Evolutionary conservation across 53 echinoderm and acorn worm species (phyloP), one percentile per base, ranked within the genome.

Genomic region (Hippasteria phrygiana): DNA sequence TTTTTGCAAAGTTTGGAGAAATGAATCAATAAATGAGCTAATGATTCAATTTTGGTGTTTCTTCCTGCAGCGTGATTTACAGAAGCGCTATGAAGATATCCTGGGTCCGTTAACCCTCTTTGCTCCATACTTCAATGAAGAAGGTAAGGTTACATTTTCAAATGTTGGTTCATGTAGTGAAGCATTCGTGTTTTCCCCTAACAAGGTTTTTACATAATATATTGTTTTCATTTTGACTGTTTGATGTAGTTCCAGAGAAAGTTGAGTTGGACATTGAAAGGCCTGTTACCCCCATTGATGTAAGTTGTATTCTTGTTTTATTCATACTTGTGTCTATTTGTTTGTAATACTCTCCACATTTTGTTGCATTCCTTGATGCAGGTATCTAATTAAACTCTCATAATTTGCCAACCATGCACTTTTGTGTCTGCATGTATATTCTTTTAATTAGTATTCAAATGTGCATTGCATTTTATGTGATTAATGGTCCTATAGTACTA

Each of bases 271-370:
- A 93, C n/a, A 88, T 94, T 47, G 92, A 96, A 64, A 80, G 96
- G 47, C 96, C 96, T 20, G 94, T 96, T 8, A 96, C 96, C 17
- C 96, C 96, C 1, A 96, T 96, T 73, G 96, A 96, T 93, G 96
- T 96, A 88, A 94, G 93, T 20, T 43, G 22, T 75, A 26, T 5
- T 11, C 10, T 43, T 12, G 20, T 26, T n/a, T 20, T 45, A n/a
- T n/a, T 74, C 42, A 11, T 43, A 43, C 4, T n/a, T n/a, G n/a
- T 22, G 12, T 24, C 22, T 26, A n/a, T 33, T 42, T 32, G 5
- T 12, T 20, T 65, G 11, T 66, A 4, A 2, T 40, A 24, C 5
- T 37, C 66, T 16, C 41, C 16, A 33, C 4, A 66, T 66, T 66
- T 31, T 66, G 4, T 71, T 41, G n/a, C 28, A 80, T 59, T 56